Base-by-base conservation (phyloP, 2,113 vertebrate species). In the Physeter macrocephalus region DNA sequence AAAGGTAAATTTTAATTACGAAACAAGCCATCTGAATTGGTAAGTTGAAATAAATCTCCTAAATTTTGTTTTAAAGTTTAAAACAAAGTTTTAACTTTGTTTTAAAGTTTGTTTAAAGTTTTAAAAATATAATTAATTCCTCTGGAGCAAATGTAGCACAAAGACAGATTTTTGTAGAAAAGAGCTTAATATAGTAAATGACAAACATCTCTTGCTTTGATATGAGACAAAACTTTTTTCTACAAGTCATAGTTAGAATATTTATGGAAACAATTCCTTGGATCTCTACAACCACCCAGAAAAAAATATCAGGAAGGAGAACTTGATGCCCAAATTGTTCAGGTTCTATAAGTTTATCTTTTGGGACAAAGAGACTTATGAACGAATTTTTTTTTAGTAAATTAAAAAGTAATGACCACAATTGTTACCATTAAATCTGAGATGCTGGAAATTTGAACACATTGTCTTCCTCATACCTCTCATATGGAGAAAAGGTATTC, bases 1-100 rank as follows among this genome's bases (percentile, higher is more conserved):
- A 90, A 87, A 93, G 20, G 46, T 75, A 92, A 66, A 80, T 90
- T 91, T 77, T 78, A 86, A 72, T 92, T 77, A 93, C 14, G 5
- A 96, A 97, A 59, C 41, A 62, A 69, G 27, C 11, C 36, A 61
- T 31, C 46, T 43, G 52, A 71, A 94, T 8, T 52, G 25, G 43
- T 66, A 69, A 57, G n/a, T 88, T 97, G 49, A 91, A 80, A 67
- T 62, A 41, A 92, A 71, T 82, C 41, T 91, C 29, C 34, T 92
- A 27, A 86, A 61, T 81, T 82, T n/a, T 54, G 87, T n/a, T n/a
- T n/a, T n/a, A n/a, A n/a, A n/a, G n/a, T n/a, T n/a, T n/a, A n/a
- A n/a, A n/a, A n/a, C n/a, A n/a, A n/a, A n/a, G n/a, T n/a, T n/a
- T n/a, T n/a, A n/a, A n/a, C n/a, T n/a, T n/a, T n/a, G n/a, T n/a